Percentiles rank a stretch among this genome's conserved stretches.
phyloP scores from a whole-genome alignment of 2,888 invertebrate genomes.

The Zonitis immaculata region DNA sequence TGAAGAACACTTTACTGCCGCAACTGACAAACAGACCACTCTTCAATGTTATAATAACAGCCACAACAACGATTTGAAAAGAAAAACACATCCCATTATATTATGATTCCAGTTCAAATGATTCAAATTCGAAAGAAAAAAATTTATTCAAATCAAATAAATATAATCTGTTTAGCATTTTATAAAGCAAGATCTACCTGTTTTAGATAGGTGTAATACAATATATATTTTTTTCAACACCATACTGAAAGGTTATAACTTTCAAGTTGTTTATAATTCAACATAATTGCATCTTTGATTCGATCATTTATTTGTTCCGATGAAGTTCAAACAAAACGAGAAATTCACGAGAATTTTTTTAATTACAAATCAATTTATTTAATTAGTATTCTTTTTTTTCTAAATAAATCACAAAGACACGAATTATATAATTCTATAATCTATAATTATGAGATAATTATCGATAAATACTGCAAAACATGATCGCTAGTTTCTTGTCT shows the following conservation, averaged over 20 bases:
- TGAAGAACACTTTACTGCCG: constrained; percentile 41
- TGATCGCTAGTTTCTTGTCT: not conserved
- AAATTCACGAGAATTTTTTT: not conserved
- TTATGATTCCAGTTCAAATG: not conserved
- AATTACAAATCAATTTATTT: not conserved
- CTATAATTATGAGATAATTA: not conserved
- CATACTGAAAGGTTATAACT: constrained; percentile 3
- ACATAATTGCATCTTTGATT: constrained; percentile 5
- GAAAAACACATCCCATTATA: not conserved
- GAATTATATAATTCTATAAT: constrained; percentile 1
- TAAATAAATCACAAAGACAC: not conserved
- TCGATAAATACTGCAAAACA: not conserved
- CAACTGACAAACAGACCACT: constrained; percentile 35
- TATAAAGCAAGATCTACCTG: not conserved
- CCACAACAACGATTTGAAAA: not conserved
- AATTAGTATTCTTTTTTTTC: not conserved
- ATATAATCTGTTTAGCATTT: not conserved
- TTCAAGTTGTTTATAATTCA: constrained; percentile 3
- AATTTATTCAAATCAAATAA: not conserved
- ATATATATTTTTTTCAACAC: not conserved
- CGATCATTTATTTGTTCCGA: constrained; percentile 4
- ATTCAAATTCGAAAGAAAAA: not conserved
- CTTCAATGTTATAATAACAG: constrained; percentile 24
- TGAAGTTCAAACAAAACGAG: not conserved
- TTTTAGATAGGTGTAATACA: not conserved